Evolutionary conservation across 2,113 vertebrate genomes (phyloP).

Genomic region (Malurus melanocephalus): DNA sequence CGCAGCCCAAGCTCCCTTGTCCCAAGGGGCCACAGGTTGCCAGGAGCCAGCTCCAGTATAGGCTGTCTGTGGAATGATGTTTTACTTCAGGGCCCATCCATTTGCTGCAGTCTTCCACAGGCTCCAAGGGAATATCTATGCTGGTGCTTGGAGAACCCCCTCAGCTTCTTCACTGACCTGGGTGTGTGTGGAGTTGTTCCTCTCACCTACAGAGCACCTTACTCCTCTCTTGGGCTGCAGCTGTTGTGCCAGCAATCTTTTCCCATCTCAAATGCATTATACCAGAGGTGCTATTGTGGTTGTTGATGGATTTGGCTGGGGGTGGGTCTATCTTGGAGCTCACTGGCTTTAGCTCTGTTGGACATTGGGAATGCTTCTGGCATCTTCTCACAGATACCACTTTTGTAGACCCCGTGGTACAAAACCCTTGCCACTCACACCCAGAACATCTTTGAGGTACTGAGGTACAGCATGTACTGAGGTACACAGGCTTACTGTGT

Average conservation of each 20-base stretch:
- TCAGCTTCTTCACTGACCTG: neutral
- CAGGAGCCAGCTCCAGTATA: neutral
- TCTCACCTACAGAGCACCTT: neutral
- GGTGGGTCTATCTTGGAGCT: accelerated
- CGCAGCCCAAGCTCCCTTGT: accelerated
- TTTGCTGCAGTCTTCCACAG: neutral
- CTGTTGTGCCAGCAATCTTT: neutral
- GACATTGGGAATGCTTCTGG: accelerated
- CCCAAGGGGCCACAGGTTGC: accelerated
- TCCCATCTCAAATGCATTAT: accelerated
- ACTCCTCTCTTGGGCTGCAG: neutral
- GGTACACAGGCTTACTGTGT: neutral
- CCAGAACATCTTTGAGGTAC: accelerated
- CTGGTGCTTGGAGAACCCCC: accelerated
- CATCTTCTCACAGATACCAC: neutral
- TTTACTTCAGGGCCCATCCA: neutral
- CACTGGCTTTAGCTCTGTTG: accelerated
- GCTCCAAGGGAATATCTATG: neutral
- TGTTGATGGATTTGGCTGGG: neutral
- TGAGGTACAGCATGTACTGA: neutral
- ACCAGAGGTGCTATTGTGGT: accelerated
- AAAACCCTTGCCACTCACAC: neutral
- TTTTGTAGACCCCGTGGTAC: neutral
- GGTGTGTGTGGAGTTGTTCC: neutral
- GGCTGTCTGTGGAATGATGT: accelerated